phyloP scores from a whole-genome alignment of 1,140 invertebrate genomes.

The Thaumetopoea pityocampa region DNA sequence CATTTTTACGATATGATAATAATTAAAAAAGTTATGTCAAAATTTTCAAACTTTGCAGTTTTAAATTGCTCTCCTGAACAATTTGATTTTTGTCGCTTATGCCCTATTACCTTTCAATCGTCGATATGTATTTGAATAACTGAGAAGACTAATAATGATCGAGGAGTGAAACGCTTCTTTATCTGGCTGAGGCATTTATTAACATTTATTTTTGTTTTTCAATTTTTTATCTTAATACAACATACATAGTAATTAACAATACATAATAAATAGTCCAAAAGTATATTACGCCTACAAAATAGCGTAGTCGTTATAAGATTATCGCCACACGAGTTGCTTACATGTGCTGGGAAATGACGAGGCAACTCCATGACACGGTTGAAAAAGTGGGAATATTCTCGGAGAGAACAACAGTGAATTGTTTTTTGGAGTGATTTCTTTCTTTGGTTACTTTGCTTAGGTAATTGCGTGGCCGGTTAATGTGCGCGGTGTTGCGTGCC shows the following conservation, averaged over 20 bases:
- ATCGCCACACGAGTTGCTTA: slow-evolving; percentile 68
- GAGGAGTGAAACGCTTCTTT: slow-evolving; percentile 47
- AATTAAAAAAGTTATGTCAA: too few species aligned
- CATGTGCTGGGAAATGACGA: slow-evolving; percentile 50
- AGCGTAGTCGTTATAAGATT: slow-evolving; percentile 75
- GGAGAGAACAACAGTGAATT: slow-evolving; percentile 39
- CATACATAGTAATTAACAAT: slow-evolving; percentile 76
- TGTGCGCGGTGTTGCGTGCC: slow-evolving; percentile 12
- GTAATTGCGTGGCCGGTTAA: too few species aligned
- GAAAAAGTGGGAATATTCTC: slow-evolving; percentile 60
- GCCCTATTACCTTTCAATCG: too few species aligned
- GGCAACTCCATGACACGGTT: slow-evolving; percentile 63
- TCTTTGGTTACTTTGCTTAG: too few species aligned
- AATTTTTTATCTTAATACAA: slow-evolving; percentile 73
- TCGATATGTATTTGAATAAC: too few species aligned
- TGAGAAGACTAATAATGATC: too few species aligned
- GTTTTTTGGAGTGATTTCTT: too few species aligned
- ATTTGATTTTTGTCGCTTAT: too few species aligned
- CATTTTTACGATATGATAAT: too few species aligned
- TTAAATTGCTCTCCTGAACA: too few species aligned
- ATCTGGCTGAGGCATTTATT: slow-evolving; percentile 75
- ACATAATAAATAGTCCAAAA: slow-evolving; percentile 77
- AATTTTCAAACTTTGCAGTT: too few species aligned
- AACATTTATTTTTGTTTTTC: slow-evolving; percentile 73
- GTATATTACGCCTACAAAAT: slow-evolving; percentile 76